These are phyloP conservation scores for Mamestra brassicae DNA, from an alignment of 2,888 invertebrate genomes.

Conservation along the genomic window DNA sequence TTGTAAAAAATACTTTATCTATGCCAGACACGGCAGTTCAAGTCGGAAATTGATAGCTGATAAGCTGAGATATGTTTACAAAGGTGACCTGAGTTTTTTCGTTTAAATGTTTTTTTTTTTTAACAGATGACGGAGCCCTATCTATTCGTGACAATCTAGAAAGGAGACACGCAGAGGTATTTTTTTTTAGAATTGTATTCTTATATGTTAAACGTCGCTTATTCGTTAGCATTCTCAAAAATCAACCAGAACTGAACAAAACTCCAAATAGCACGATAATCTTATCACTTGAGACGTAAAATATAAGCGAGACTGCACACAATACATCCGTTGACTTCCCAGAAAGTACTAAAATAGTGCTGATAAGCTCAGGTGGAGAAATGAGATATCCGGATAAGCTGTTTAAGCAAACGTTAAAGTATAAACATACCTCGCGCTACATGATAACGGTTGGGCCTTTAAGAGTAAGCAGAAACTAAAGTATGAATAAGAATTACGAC, in stretches of 20 bases:
- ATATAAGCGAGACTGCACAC: constrained; percentile 37
- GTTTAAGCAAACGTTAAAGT: constrained; percentile 66
- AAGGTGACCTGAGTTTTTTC: background rate
- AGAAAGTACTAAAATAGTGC: constrained; percentile 67
- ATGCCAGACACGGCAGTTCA: background rate
- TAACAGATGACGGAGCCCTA: too few species aligned
- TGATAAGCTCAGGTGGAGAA: constrained; percentile 76
- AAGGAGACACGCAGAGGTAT: background rate
- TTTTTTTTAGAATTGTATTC: background rate
- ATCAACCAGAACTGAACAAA: background rate
- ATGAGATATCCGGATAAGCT: constrained; percentile 77
- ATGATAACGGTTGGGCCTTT: constrained; percentile 63
- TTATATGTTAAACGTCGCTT: background rate
- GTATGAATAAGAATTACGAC: constrained; percentile 40
- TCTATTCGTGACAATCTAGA: background rate
- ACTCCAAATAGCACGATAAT: background rate
- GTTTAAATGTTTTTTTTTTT: too few species aligned
- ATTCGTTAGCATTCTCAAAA: background rate
- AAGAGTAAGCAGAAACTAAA: constrained; percentile 24
- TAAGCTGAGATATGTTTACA: constrained; percentile 21
- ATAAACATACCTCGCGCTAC: constrained; percentile 67
- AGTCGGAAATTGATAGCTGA: constrained; percentile 13
- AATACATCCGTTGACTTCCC: constrained; percentile 67
- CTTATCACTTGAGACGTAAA: constrained; percentile 46
- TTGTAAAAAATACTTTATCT: constrained; percentile 17